These are phyloP conservation scores for Odontesthes bonariensis DNA, from an alignment of 2,113 vertebrate genomes.

Conservation along the genomic window DNA sequence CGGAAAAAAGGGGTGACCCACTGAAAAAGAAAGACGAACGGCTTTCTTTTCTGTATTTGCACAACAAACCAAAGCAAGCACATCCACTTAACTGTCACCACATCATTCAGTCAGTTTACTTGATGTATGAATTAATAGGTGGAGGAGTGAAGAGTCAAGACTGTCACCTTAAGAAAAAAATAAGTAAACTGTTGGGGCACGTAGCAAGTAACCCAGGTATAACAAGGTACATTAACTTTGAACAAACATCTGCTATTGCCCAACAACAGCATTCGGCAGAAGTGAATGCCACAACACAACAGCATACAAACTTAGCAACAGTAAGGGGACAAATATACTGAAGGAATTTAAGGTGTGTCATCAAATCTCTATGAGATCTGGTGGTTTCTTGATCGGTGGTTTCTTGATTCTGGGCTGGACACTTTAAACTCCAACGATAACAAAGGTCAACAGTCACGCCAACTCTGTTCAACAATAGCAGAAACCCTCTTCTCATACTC, in stretches of 20 bases:
- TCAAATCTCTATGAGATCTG: conserved; percentile 54
- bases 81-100: conserved; percentile 49
- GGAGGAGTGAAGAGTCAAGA: conserved; percentile 49
- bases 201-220: conserved; percentile 93
- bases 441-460: conserved; percentile 97
- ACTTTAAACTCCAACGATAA: conserved; percentile 82
- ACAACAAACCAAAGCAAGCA: conserved; percentile 71
- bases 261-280: conserved; percentile 85
- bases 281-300: conserved; percentile 88
- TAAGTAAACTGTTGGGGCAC: conserved; percentile 49
- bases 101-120: conserved; percentile 47
- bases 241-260: conserved; percentile 86
- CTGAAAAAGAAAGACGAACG: conserved; percentile 41
- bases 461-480: conserved; percentile 99
- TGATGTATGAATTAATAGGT: conserved; percentile 35
- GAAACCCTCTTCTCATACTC: conserved; percentile 99
- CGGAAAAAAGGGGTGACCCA: conserved; percentile 32
- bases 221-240: conserved; percentile 91
- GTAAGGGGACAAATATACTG: conserved; percentile 89
- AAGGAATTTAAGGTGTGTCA: conserved; percentile 80
- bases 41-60: conserved; percentile 41
- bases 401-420: conserved; percentile 86
- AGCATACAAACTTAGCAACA: conserved; percentile 92
- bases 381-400: conserved; percentile 73
- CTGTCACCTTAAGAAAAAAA: conserved; percentile 18